Evolutionary conservation across 2,888 invertebrate genomes (phyloP).

Genomic region (Synanthedon formicaeformis): DNA sequence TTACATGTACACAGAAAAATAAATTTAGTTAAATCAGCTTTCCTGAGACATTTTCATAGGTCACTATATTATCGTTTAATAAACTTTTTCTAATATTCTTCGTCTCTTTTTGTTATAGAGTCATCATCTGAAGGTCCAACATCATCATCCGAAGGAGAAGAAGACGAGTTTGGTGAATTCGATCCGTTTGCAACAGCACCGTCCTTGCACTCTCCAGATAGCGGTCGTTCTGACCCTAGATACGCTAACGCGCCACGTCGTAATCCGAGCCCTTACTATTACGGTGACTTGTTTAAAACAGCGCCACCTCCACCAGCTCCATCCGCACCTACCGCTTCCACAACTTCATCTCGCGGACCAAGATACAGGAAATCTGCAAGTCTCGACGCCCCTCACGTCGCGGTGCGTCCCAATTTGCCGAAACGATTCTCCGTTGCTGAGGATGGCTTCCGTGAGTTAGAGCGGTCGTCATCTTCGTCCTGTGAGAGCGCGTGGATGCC

Average conservation of each 20-base stretch:
- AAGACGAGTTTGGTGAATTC: slow-evolving; percentile 70
- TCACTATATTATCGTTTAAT: background rate
- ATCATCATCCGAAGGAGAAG: slow-evolving; percentile 70
- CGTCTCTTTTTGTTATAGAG: slow-evolving; percentile 39
- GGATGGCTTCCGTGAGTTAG: slow-evolving; percentile 74
- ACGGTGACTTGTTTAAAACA: slow-evolving; percentile 79
- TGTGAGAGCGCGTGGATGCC: slow-evolving; percentile 77
- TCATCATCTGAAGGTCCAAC: slow-evolving; percentile 59
- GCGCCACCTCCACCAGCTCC: slow-evolving; percentile 57
- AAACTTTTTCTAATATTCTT: slow-evolving; percentile 3
- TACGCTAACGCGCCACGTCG: slow-evolving; percentile 72
- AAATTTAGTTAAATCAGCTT: too few species aligned
- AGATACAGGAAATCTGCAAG: slow-evolving; percentile 79
- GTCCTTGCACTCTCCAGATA: slow-evolving; percentile 77
- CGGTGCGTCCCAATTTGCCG: slow-evolving; percentile 70
- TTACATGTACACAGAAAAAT: too few species aligned
- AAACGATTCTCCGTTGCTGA: slow-evolving; percentile 79
- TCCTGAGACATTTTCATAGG: background rate
- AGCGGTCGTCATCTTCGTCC: slow-evolving; percentile 67
- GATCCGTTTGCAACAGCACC: slow-evolving; percentile 64
- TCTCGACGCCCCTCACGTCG: slow-evolving; percentile 79
- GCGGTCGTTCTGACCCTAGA: slow-evolving; percentile 70
- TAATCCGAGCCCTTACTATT: slow-evolving; percentile 86
- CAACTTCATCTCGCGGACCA: slow-evolving; percentile 61
- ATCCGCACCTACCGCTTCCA: slow-evolving; percentile 58